Evolutionary conservation across 2,888 invertebrate species (phyloP).

Genomic region (Lepas anatifera): DNA sequence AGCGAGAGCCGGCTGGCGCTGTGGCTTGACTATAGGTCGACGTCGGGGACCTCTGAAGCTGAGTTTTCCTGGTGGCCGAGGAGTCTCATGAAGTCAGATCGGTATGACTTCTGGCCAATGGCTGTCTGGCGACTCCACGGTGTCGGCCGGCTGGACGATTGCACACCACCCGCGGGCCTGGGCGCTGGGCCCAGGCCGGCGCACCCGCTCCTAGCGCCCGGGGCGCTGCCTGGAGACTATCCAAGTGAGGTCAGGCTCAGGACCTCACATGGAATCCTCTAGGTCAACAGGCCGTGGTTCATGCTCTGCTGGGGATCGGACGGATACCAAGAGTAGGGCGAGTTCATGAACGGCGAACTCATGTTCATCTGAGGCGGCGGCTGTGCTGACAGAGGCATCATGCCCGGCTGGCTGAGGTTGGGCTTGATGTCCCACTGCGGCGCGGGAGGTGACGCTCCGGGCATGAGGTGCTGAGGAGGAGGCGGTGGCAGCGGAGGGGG

Average conservation of each 20-base stretch:
- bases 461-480: background rate
- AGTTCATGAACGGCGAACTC: background rate
- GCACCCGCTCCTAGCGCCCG: background rate
- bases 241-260: background rate
- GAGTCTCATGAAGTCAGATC: too few species aligned
- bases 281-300: constrained; percentile 8
- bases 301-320: constrained; percentile 3
- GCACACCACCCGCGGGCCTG: background rate
- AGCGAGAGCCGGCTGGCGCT: too few species aligned
- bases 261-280: too few species aligned
- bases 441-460: background rate
- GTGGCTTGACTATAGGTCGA: too few species aligned
- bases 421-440: constrained; percentile 14
- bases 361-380: background rate
- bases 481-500: background rate
- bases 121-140: too few species aligned
- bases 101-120: too few species aligned
- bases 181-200: background rate
- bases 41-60: too few species aligned
- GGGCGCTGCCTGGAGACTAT: too few species aligned
- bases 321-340: constrained; percentile 8
- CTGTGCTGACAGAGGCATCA: background rate
- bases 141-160: background rate
- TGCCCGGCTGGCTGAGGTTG: background rate
- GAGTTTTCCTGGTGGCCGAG: too few species aligned